Percentiles rank a stretch among this genome's conserved stretches.
phyloP scores from a whole-genome alignment of 2,888 invertebrate genomes.

The Eucriotettix oculatus region DNA sequence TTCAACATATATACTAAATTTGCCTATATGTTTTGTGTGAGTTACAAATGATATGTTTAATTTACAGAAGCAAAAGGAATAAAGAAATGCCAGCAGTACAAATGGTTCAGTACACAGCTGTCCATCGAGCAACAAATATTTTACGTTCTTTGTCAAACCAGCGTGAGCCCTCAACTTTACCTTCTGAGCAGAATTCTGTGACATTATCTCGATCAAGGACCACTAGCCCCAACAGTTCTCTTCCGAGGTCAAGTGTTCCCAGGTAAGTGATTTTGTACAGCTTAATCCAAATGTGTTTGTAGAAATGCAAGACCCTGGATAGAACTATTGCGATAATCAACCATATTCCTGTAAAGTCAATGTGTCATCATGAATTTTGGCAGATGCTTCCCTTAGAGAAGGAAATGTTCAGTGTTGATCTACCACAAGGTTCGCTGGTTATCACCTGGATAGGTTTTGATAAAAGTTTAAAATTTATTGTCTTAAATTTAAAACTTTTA shows the following conservation, averaged over 20 bases:
- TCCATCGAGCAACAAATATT: constrained; percentile 38
- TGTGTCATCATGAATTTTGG: too few species aligned
- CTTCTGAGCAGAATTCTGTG: constrained; percentile 6
- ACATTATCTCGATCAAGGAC: constrained; percentile 15
- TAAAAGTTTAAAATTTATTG: too few species aligned
- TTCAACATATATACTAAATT: neutral
- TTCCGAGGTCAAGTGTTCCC: constrained; percentile 13
- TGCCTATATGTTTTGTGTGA: neutral
- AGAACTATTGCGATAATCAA: too few species aligned
- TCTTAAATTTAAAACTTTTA: too few species aligned
- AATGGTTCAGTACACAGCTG: constrained; percentile 43
- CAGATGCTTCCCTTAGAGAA: too few species aligned
- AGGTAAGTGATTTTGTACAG: constrained; percentile 3
- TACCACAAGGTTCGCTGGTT: too few species aligned
- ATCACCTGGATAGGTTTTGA: too few species aligned
- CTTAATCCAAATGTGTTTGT: neutral
- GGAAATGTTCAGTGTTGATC: too few species aligned
- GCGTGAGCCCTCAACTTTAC: constrained; percentile 4
- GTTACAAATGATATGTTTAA: neutral
- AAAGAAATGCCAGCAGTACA: constrained; percentile 34
- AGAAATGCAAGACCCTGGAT: too few species aligned
- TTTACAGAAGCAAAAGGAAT: constrained; percentile 22
- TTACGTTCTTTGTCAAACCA: constrained; percentile 35
- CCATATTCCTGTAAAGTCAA: too few species aligned
- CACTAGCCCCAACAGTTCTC: constrained; percentile 15